Evolutionary conservation across 2,113 vertebrate species (phyloP), one percentile per base, ranked within the genome.

Genomic region (Danionella cerebrum): DNA sequence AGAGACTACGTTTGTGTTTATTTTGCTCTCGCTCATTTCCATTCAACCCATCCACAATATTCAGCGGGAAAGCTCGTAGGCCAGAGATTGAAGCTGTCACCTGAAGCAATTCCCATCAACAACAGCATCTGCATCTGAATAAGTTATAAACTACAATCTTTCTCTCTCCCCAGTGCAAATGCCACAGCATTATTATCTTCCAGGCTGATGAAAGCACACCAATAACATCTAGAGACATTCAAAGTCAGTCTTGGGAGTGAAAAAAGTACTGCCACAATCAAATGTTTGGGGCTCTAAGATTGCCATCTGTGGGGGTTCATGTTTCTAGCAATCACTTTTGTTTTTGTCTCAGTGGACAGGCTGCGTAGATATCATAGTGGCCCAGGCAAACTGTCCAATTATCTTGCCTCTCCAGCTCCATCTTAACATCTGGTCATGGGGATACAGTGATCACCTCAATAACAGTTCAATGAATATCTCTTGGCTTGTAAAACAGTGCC

Each of bases 1-100:
- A 35, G 29, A 22, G 41, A 5, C 42, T 47, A 29, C 12, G 18
- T 48, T 63, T 36, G 59, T 35, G 60, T 48, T 64, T 35, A 31
- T 64, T 64, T 48, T 31, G 58, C 39, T 44, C 14, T 44, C 38
- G 16, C 3, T 31, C 57, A 45, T 45, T 60, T 60, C 57, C 39
- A 60, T 31, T 44, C 21, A 6, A 48, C 4, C 44, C 13, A 35
- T 18, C 19, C 13, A 1, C 19, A 48, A 48, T 36, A 64, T 48
- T 48, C 25, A 21, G 39, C 21, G 41, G 6, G 11, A 47, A 42
- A 59, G 9, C 16, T 22, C 13, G 0, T 4, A 63, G 16, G 19
- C 42, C 24, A 29, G 27, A 48, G 42, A 35, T 14, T 36, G 19
- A 63, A 48, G 18, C 59, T 50, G 42, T 64, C 60, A 64, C 29